phyloP scores from a whole-genome alignment of 2,113 vertebrate genomes.

The Odobenus rosmarus region DNA sequence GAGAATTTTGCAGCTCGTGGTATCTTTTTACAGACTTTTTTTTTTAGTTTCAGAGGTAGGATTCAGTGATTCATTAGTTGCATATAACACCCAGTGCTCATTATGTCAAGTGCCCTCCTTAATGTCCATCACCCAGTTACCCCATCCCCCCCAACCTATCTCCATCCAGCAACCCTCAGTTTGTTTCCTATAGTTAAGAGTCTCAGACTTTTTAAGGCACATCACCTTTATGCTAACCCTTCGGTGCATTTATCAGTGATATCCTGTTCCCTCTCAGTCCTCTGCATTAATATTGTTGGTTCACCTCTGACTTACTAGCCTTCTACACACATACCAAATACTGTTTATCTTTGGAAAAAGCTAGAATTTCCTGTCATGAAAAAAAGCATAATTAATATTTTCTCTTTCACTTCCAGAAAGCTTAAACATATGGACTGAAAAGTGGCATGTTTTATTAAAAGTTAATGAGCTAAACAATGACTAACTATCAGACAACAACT shows the following conservation, averaged over 20 bases:
- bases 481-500: neutral
- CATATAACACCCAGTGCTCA: neutral
- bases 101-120: neutral
- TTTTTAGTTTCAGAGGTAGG: neutral
- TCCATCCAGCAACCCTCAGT: neutral
- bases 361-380: neutral
- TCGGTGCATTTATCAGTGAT: neutral
- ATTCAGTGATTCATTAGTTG: neutral
- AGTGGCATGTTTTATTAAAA: neutral
- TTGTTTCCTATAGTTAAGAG: neutral
- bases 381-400: neutral
- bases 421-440: neutral
- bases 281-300: neutral
- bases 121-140: neutral
- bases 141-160: neutral
- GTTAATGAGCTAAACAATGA: neutral
- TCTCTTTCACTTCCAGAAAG: neutral
- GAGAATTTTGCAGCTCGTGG: neutral
- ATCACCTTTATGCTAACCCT: neutral
- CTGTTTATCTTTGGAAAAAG: neutral
- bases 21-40: neutral
- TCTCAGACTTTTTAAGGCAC: neutral
- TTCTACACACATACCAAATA: neutral
- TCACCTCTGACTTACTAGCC: neutral
- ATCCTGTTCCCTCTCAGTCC: neutral